Evolutionary conservation across 2,888 invertebrate species (phyloP), one percentile per base, ranked within the genome.

Genomic region (Pinctada fucata): DNA sequence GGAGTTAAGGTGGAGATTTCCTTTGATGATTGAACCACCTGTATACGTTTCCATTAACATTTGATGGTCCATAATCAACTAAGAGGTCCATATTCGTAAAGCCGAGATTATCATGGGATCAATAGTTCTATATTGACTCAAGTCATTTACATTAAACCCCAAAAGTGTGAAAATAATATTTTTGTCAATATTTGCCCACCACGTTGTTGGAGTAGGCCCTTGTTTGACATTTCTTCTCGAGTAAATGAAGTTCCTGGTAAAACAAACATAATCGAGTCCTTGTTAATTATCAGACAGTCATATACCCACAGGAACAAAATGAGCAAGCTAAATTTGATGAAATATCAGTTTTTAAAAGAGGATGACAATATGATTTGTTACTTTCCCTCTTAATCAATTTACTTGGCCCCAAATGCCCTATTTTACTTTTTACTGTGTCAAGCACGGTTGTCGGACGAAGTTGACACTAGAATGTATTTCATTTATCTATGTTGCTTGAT

Each of bases 81-180:
- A 58, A 58, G 13, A 58, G 13, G 58, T 10, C 58, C 58, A 58
- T 58, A 13, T 58, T 10, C 58, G 6, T 13, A 6, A 13, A 58
- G 6, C 58, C 13, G 58, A 58, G 58, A 58, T 58, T 10, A 58
- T 13, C 58, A 58, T 58, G 8, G 6, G 8, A 13, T 58, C 13
- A 10, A 58, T 6, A 10, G 58, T 10, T 6, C 13, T 6, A 13
- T 58, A 58, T 58, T 58, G 58, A 58, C 58, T 58, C 6, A 13
- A 13, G 13, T 10, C 6, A 58, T 58, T 58, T 58, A 58, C 58
- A 58, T 58, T 10, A 13, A 13, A 58, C 58, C 13, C 6, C 58
- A 13, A 58, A 58, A 58, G 58, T 58, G 58, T 13, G 58, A 58
- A 58, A 58, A 58, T 58, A 58, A 58, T 58, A 58, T 58, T 58